Evolutionary conservation across 1,140 invertebrate genomes (phyloP).

Genomic region (Theocolax elegans): DNA sequence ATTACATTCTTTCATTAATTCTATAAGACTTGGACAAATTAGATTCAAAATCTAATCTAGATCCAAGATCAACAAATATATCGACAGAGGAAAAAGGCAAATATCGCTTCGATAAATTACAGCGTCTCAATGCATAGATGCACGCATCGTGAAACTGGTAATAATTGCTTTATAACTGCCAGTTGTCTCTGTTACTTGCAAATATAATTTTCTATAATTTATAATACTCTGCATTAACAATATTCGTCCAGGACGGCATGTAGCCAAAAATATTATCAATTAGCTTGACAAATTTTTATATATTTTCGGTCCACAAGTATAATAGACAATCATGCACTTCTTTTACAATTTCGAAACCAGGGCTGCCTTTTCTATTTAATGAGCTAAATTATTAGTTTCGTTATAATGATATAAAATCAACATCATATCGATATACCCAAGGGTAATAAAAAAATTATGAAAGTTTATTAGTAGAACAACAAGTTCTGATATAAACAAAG

Average conservation of each 20-base stretch:
- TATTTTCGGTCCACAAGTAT: conserved; percentile 42
- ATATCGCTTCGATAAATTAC: conserved; percentile 42
- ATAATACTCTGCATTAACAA: conserved; percentile 44
- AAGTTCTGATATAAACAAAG: conserved; percentile 24
- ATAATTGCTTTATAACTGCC: conserved; percentile 41
- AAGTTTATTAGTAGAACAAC: conserved; percentile 19
- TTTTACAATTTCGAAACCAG: conserved; percentile 32
- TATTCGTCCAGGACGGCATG: conserved; percentile 42
- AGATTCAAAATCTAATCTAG: conserved; percentile 37
- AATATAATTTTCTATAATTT: conserved; percentile 44
- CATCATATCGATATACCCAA: not conserved
- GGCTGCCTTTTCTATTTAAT: conserved; percentile 15
- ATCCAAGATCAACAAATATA: conserved; percentile 44
- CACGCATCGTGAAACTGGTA: conserved; percentile 33
- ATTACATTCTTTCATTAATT: conserved; percentile 43
- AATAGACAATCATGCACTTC: conserved; percentile 34
- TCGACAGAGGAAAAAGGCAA: conserved; percentile 42
- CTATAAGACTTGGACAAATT: conserved; percentile 39
- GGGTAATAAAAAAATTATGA: conserved; percentile 38
- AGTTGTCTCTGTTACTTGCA: conserved; percentile 37
- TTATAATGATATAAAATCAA: not conserved
- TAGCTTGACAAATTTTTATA: conserved; percentile 38
- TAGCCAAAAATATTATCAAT: conserved; percentile 45
- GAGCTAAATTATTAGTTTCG: conserved; percentile 2
- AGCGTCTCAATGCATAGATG: conserved; percentile 35